A percentile compares a stretch with the other conserved stretches of the same genome.
Evolutionary conservation across 2,113 vertebrate genomes (phyloP).

Genomic region (Gila orcuttii): DNA sequence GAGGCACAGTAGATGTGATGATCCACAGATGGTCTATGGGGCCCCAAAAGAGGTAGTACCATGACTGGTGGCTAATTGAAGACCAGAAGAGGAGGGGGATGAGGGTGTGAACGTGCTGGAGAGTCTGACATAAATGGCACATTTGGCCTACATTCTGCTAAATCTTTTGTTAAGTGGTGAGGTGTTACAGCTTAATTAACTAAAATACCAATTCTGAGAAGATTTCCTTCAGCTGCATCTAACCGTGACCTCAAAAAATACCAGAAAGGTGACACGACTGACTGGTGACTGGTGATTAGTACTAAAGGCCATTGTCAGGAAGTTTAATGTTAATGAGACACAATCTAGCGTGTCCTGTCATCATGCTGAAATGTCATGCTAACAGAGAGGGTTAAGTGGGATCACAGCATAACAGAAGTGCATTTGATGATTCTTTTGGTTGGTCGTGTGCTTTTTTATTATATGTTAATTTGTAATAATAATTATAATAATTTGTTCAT

Average conservation of each 20-base stretch:
- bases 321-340: not conserved
- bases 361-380: not conserved
- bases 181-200: not conserved
- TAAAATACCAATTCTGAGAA: slow-evolving; percentile 4
- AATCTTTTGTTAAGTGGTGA: not conserved
- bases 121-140: slow-evolving; percentile 18
- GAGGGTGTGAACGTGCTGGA: slow-evolving; percentile 7
- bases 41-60: slow-evolving; percentile 20
- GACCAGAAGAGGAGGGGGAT: slow-evolving; percentile 12
- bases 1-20: not conserved
- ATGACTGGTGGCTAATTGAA: slow-evolving; percentile 5
- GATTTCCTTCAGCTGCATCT: not conserved
- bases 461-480: too few relatives aligned
- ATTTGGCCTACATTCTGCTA: not conserved
- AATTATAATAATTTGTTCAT: not conserved
- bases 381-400: slow-evolving; percentile 7
- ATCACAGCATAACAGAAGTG: not conserved
- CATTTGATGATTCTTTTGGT: not conserved
- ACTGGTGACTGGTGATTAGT: not conserved
- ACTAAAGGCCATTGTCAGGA: not conserved
- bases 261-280: not conserved
- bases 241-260: not conserved
- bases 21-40: slow-evolving; percentile 18
- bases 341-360: not conserved
- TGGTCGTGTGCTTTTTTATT: not conserved